Conservation (phyloP, 2,113 vertebrate genomes). For the Phalacrocorax carbo region DNA sequence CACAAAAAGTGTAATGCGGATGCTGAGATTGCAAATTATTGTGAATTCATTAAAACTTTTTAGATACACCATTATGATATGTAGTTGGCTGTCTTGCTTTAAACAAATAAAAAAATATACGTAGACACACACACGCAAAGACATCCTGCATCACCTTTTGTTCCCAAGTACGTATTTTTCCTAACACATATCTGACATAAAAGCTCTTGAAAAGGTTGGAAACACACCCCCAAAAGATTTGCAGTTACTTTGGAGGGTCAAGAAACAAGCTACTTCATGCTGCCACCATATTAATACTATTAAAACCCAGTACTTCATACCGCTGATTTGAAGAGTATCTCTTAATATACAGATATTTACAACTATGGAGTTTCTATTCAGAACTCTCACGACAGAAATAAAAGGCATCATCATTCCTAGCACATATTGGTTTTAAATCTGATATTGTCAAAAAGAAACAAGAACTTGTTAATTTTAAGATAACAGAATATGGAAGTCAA, state of each 20-base stretch:
- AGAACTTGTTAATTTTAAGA: neutral
- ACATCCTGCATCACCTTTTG: neutral
- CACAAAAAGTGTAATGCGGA: neutral
- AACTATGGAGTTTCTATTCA: neutral
- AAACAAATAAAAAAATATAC: neutral
- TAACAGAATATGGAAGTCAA: neutral
- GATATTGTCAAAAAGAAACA: neutral
- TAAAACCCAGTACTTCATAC: neutral
- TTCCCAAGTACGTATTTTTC: neutral
- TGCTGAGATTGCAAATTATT: neutral
- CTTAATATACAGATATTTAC: neutral
- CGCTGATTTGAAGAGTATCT: neutral
- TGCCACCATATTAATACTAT: neutral
- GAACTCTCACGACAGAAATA: neutral
- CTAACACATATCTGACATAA: neutral
- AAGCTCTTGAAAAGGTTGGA: neutral
- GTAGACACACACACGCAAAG: fast-evolving
- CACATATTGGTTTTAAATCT: neutral
- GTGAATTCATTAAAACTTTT: neutral
- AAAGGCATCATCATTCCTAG: neutral
- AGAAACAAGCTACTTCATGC: neutral
- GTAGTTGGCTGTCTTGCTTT: no score
- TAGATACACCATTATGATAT: fast-evolving
- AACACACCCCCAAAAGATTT: neutral
- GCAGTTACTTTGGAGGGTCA: neutral